Evolutionary conservation across 1,140 invertebrate species (phyloP), one percentile per base, ranked within the genome.

Genomic region (Rhagoletis zephyria): DNA sequence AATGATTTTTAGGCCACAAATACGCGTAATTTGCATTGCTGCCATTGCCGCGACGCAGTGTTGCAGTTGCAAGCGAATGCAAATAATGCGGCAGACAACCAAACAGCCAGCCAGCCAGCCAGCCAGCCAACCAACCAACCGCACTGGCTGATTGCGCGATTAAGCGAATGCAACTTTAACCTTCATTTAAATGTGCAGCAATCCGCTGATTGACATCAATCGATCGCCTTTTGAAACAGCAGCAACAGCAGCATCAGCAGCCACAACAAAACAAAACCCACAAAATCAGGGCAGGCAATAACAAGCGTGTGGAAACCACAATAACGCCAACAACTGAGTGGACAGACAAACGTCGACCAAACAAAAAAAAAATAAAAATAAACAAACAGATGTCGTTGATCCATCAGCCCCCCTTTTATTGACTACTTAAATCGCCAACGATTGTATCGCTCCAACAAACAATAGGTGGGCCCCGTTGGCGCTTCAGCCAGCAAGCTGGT

Each of bases 81-180:
- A 81, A 81, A 81, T 56, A 59, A 14, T 2, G n/a, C 48, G 9
- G 5, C 74, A 12, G 67, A 2, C 5, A 45, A 14, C 67, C 10
- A 16, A 9, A 1, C 64, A 7, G 61, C 61, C 7, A 63, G 14
- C 16, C 4, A n/a, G 10, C 6, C 74, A 4, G 12, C n/a, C 64
- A 63, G 14, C 16, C 4, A n/a, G 10, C 6, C 74, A 4, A 10
- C n/a, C 64, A 56, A 81, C 74, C 74, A 56, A 81, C 74, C 74
- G 74, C 74, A 81, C n/a, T 59, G 5, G 74, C 51, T 81, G 74
- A 81, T 81, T 81, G 74, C 51, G 45, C 74, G 74, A 81, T 81
- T 81, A 81, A 81, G 74, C 74, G 74, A 81, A 81, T 81, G 74
- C 74, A 81, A 81, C 74, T 81, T 81, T 81, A 81, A 81, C 74